Evolutionary conservation across 2,888 invertebrate species (phyloP), one percentile per base, ranked within the genome.

Genomic region (Exephanes ischioxanthus): DNA sequence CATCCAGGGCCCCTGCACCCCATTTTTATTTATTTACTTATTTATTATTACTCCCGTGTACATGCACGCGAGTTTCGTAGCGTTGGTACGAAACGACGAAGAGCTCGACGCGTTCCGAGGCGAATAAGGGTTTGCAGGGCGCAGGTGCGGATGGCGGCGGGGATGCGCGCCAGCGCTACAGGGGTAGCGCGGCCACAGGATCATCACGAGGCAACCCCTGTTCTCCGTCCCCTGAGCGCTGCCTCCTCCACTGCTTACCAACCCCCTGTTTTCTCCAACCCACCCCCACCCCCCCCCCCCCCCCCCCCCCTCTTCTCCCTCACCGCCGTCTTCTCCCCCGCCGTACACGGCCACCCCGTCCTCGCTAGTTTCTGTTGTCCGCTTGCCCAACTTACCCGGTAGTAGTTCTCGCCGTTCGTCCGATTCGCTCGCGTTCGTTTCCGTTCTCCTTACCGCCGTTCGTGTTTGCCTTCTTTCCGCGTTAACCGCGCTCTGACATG

Each of bases 351-450:
- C 58, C 45, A 41, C 58, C 67, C 48, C 81, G 53, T 73, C 67
- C 33, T 77, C 41, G 41, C 48, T 61, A 82, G 82, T 85, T 80
- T 85, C 80, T 41, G 83, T 83, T 85, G 80, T 83, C 61, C 80
- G 85, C 67, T 80, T 83, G 80, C 58, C 72, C 83, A 66, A 85
- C 71, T 80, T 22, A 41, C 76, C 80, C 83, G 82, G 53, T 83
- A 85, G 85, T 85, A 80, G 76, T 77, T 76, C 68, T 80, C 79
- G 79, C 71, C 82, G 75, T 80, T 79, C 79, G 82, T 58, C 66
- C 80, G 72, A 80, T 58, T 80, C 80, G 72, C 67, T 71, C 67
- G 63, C 66, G 72, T 67, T 80, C 66, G 37, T 73, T 66, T 77
- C 66, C 63, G 53, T 33, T 51, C 75, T 63, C 68, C 58, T n/a